Base-by-base conservation (phyloP, 2,797 vertebrate genomes). In the Pteronotus mesoamericanus region DNA sequence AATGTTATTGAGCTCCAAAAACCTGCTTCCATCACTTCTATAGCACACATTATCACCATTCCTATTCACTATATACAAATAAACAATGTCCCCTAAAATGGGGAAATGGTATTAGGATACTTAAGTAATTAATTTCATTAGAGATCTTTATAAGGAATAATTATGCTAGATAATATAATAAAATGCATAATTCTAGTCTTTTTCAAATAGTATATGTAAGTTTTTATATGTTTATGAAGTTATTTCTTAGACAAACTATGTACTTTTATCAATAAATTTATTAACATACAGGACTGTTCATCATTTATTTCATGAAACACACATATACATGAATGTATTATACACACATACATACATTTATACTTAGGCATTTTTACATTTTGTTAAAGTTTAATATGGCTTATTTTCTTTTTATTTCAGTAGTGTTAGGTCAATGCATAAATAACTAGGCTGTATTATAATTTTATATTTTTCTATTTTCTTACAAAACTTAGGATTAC, bases 101-200 rank as follows among this genome's bases (percentile, higher is more conserved):
- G 51, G 5, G 34, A 51, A 85, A 57, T 48, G 1, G 2, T 46
- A 34, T 94, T 61, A 78, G 44, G 11, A 53, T 87, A 29, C 77
- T 72, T 88, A 89, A 89, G 8, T 74, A 78, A 69, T 51, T 86
- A 39, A 87, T 78, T 89, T 87, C 10, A 79, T 59, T 88, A 92
- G 24, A 77, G 3, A 37, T 0, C 15, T 6, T 90, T 68, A 69
- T 59, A 95, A 34, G 3, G 18, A 72, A 78, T 77, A 53, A 9
- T 57, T 53, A 48, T 92, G 22, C 53, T 66, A 74, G 22, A 51
- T 72, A 74, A 95, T 92, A 61, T 68, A 32, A 84, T 82, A 80
- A 86, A 95, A 79, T 91, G 3, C 72, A 32, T 95, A 92, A 82
- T 39, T 72, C 7, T 92, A 61, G 15, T 39, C 9, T 7, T 87